These are phyloP conservation scores for Kuschelorhynchus macadamiae DNA, from an alignment of 2,888 invertebrate species.

Conservation along the genomic window DNA sequence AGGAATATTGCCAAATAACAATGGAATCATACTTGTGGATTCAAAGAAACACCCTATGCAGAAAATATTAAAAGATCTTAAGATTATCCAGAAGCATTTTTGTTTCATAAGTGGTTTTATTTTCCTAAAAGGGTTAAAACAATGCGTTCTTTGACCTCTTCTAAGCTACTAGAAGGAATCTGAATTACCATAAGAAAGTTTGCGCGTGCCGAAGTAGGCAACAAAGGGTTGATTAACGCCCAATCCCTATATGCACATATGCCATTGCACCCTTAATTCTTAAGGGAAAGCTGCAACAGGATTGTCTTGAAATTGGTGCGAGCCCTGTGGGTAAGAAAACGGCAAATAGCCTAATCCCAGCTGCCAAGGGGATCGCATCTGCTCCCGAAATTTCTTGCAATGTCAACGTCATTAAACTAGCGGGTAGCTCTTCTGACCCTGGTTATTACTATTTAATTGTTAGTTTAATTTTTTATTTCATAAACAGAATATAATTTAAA, in stretches of 20 bases:
- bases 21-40: too few species aligned
- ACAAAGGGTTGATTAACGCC: constrained; percentile 48
- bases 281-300: constrained; percentile 47
- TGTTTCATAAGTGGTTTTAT: not conserved
- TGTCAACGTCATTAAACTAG: constrained; percentile 35
- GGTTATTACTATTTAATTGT: too few species aligned
- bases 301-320: constrained; percentile 49
- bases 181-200: constrained; percentile 21
- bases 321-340: constrained; percentile 49
- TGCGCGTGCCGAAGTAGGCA: constrained; percentile 42
- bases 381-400: constrained; percentile 34
- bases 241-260: constrained; percentile 38
- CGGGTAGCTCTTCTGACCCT: constrained; percentile 16
- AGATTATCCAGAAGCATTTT: not conserved
- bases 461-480: too few species aligned
- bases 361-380: constrained; percentile 47
- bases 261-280: constrained; percentile 49
- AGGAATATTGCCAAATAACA: too few species aligned
- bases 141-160: constrained; percentile 24
- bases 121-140: constrained; percentile 10
- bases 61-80: too few species aligned
- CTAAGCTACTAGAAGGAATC: too few species aligned
- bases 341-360: constrained; percentile 50
- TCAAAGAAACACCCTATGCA: too few species aligned
- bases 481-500: too few species aligned